Conservation (phyloP, 2,113 vertebrate genomes). For the Lonchura striata region DNA sequence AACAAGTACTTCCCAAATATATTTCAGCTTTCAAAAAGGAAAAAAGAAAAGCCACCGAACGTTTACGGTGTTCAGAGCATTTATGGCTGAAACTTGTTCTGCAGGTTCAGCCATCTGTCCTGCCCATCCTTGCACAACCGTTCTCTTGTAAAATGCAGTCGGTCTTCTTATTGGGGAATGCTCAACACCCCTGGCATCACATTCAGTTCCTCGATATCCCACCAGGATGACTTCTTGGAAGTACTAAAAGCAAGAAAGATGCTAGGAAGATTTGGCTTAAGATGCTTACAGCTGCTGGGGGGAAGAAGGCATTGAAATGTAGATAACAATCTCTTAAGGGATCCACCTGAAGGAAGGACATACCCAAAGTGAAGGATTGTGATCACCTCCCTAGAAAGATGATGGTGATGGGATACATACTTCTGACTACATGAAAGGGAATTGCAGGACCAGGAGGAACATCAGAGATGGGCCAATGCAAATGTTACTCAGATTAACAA, state of each 20-base stretch:
- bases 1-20: conserved; percentile 66
- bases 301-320: background rate
- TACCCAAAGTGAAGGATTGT: background rate
- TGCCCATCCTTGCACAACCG: conserved; percentile 35
- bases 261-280: background rate
- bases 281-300: background rate
- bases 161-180: background rate
- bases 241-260: conserved; percentile 1
- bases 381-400: background rate
- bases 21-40: conserved; percentile 40
- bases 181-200: background rate
- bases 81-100: conserved; percentile 39
- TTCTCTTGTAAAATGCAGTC: conserved; percentile 2
- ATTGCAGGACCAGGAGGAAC: background rate
- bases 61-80: background rate
- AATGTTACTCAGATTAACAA: background rate
- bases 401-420: background rate
- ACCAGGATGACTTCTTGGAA: conserved; percentile 33
- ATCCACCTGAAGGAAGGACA: background rate
- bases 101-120: conserved; percentile 60
- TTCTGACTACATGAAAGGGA: background rate
- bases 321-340: background rate
- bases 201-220: conserved; percentile 3
- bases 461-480: background rate
- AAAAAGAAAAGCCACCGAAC: background rate